A percentile compares a stretch with the other conserved stretches of the same genome.
Conservation (phyloP, 2,797 vertebrate genomes). For the Luscinia megarhynchos region DNA sequence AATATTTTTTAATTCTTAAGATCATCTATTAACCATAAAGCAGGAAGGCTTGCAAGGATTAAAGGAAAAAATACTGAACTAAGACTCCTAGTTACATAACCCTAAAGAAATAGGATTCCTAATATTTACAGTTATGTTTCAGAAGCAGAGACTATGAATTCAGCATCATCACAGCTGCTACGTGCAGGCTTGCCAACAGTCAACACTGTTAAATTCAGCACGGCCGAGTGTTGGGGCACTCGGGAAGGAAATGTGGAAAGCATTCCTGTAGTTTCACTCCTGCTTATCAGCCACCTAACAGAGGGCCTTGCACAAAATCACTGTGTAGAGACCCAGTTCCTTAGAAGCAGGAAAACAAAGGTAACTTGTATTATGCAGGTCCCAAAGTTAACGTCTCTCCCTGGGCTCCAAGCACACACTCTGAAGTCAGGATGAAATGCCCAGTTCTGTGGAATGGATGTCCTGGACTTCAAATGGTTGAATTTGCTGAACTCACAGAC, state of each 20-base stretch:
- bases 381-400: not conserved
- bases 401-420: not conserved
- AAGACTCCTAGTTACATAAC: constrained; percentile 55
- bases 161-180: constrained; percentile 28
- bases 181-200: not conserved
- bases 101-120: constrained; percentile 60
- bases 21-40: constrained; percentile 73
- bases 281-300: not conserved
- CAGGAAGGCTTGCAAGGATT: constrained; percentile 55
- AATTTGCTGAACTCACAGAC: constrained; percentile 42
- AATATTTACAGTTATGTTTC: constrained; percentile 49
- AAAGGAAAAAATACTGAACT: constrained; percentile 57
- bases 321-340: not conserved
- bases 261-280: not conserved
- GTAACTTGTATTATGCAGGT: not conserved
- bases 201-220: not conserved
- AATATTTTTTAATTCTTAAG: constrained; percentile 77
- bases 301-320: not conserved
- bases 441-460: not conserved
- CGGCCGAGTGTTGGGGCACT: not conserved
- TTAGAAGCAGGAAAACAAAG: constrained; percentile 12
- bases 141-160: constrained; percentile 51
- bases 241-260: not conserved
- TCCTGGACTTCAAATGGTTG: not conserved
- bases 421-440: constrained; percentile 33